Evolutionary conservation across 2,888 invertebrate species (phyloP), one percentile per base, ranked within the genome.

Genomic region (Boloria selene): DNA sequence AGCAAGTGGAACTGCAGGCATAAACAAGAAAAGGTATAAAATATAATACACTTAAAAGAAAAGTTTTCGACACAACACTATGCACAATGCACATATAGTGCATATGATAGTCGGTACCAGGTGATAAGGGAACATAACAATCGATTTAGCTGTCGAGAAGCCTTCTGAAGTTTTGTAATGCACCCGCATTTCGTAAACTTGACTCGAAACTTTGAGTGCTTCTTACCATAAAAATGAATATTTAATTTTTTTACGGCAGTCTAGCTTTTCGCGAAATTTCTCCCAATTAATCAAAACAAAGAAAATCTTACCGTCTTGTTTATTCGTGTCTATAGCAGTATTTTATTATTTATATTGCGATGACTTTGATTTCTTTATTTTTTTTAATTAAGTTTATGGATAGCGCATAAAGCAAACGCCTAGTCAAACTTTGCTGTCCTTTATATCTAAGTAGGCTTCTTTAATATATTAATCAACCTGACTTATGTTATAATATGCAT

Each of bases 211-310:
- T 73, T 74, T 68, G 72, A 74, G 73, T 73, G 75, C 74, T 72
- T 72, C 73, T 72, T 67, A 72, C 69, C 74, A 73, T 74, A 73
- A 73, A 67, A 72, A 70, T 75, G 73, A 75, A 74, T 75, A 72
- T 75, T 74, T 72, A 70, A 74, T 72, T 68, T 68, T 70, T 74
- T 74, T 72, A 62, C 60, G 67, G 65, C 61, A 62, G 67, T 66
- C 64, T 66, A 58, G 68, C 68, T 70, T 68, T 71, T 65, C 66
- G 61, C 50, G 56, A 49, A 58, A 47, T 49, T 65, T 63, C 45
- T 18, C n/a, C n/a, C n/a, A n/a, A n/a, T n/a, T n/a, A n/a, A n/a
- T n/a, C n/a, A n/a, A n/a, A n/a, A n/a, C n/a, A n/a, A n/a, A n/a
- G n/a, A n/a, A n/a, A 61, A 63, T 17, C 13, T 22, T 49, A 31